Percentiles rank a stretch among this genome's conserved stretches.
Conservation (phyloP, 2,888 invertebrate genomes). For the Pardosa pseudoannulata region DNA sequence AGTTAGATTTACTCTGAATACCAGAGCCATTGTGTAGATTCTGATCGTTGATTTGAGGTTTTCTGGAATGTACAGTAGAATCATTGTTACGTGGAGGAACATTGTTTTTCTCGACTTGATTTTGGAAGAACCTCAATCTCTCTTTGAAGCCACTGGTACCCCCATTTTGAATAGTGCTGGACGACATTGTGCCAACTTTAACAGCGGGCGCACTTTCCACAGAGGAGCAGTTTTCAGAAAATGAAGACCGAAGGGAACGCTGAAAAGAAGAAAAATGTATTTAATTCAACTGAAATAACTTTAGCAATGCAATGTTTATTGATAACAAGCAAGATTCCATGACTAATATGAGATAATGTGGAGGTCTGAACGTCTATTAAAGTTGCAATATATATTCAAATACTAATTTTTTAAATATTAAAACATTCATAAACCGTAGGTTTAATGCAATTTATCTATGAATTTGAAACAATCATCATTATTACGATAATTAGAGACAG, state of each 20-base stretch:
- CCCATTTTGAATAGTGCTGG: slow-evolving; percentile 32
- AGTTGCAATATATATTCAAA: no score
- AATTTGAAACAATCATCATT: no score
- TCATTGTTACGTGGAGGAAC: not conserved
- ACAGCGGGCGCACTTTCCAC: slow-evolving; percentile 34
- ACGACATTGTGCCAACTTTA: slow-evolving; percentile 44
- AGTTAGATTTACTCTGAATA: slow-evolving; percentile 16
- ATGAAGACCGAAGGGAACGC: slow-evolving; percentile 60
- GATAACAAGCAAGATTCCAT: no score
- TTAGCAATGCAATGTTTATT: no score
- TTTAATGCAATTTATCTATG: no score
- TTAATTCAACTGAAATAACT: no score
- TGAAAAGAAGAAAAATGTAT: slow-evolving; percentile 31
- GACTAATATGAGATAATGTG: no score
- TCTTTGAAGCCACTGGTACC: slow-evolving; percentile 51
- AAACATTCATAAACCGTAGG: no score
- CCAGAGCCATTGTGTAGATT: not conserved
- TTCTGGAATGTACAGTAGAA: not conserved
- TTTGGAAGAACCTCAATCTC: slow-evolving; percentile 64
- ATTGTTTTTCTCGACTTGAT: slow-evolving; percentile 45
- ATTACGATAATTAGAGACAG: no score
- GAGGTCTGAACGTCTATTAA: no score
- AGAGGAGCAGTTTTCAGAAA: slow-evolving; percentile 41
- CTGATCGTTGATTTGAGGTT: slow-evolving; percentile 19
- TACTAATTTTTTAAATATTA: no score